Evolutionary conservation across 2,797 vertebrate genomes (phyloP).

Genomic region (Hapalemur alaotrensis): DNA sequence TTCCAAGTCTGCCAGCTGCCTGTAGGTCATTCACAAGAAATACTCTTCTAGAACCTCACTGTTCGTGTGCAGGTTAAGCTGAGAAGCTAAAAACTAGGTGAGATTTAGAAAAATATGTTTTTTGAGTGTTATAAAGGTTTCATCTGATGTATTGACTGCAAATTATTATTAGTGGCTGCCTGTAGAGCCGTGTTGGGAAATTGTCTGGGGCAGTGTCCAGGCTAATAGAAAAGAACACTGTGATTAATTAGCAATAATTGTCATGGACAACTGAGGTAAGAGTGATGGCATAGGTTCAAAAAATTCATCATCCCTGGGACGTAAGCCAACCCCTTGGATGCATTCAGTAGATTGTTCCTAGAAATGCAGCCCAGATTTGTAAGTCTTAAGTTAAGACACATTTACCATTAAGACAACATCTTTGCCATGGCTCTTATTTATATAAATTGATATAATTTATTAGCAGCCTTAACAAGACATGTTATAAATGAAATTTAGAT

Average conservation of each 20-base stretch:
- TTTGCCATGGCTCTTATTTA: not conserved
- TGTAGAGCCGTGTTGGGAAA: not conserved
- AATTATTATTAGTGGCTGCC: not conserved
- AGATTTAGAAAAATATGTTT: not conserved
- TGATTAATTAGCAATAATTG: slow-evolving; percentile 50
- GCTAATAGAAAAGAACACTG: not conserved
- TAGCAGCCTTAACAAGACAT: not conserved
- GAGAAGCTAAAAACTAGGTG: not conserved
- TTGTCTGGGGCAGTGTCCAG: not conserved
- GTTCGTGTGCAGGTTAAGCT: not conserved
- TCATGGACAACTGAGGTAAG: slow-evolving; percentile 26
- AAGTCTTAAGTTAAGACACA: not conserved
- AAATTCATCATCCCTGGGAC: not conserved
- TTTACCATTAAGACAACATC: not conserved
- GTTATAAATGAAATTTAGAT: not conserved
- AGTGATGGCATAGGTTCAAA: not conserved
- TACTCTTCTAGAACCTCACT: not conserved
- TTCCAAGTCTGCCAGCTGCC: not conserved
- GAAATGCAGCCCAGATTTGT: slow-evolving; percentile 9
- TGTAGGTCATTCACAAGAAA: not conserved
- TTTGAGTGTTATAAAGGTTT: not conserved
- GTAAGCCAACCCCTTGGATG: slow-evolving; percentile 4
- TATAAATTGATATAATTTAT: not conserved
- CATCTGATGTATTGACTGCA: not conserved
- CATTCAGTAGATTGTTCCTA: slow-evolving; percentile 24